Percentiles rank a stretch among this genome's conserved stretches.
Evolutionary conservation across 2,113 vertebrate genomes (phyloP).

Genomic region (Archilochus colubris): DNA sequence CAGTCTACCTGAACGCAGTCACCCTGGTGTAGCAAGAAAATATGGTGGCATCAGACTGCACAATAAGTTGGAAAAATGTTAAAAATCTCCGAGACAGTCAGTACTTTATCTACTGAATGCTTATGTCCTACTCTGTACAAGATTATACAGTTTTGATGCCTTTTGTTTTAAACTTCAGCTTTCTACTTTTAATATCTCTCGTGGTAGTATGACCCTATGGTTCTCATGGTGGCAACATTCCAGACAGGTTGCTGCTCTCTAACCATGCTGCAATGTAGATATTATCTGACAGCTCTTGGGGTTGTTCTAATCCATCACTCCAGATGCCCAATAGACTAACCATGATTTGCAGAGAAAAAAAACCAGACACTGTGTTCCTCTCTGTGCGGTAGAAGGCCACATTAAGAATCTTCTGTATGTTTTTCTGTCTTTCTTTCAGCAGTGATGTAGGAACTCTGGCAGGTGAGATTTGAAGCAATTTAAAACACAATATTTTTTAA

Average conservation of each 20-base stretch:
- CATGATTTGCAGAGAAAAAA: not conserved
- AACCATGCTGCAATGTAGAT: not conserved
- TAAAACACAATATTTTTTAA: not conserved
- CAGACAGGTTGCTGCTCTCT: constrained; percentile 2
- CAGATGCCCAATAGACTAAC: not conserved
- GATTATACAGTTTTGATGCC: not conserved
- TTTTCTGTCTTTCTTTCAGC: not conserved
- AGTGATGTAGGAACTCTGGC: not conserved
- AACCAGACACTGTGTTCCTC: not conserved
- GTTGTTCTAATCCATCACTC: constrained; percentile 6
- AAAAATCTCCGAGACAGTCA: not conserved
- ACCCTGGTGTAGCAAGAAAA: not conserved
- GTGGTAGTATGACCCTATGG: not conserved
- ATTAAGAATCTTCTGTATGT: not conserved
- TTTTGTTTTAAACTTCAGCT: not conserved
- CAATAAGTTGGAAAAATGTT: not conserved
- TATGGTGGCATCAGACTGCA: not conserved
- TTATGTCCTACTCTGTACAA: not conserved
- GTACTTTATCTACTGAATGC: not conserved
- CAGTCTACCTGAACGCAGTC: not conserved
- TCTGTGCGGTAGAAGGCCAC: not conserved
- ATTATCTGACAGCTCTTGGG: constrained; percentile 13
- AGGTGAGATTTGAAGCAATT: not conserved
- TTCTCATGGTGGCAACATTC: not conserved
- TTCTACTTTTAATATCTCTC: not conserved